Percentiles rank a stretch among this genome's conserved stretches.
phyloP scores from a whole-genome alignment of 2,113 vertebrate species.

The Bubo bubo region DNA sequence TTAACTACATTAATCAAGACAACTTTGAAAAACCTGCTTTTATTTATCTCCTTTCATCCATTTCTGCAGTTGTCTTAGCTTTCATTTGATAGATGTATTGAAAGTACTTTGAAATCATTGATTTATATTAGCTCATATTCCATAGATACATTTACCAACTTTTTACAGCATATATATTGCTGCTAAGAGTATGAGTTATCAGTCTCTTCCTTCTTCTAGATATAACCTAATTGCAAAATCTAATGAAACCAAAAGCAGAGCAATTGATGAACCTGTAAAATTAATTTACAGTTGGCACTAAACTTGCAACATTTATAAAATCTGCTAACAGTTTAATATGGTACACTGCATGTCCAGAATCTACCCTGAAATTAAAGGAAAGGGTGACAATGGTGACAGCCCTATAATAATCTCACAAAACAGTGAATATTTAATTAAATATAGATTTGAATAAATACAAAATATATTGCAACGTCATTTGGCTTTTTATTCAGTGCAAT shows the following conservation, averaged over 20 bases:
- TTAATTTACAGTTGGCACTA: background rate
- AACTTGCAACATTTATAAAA: background rate
- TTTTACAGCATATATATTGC: background rate
- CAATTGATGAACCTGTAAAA: background rate
- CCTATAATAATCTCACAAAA: background rate
- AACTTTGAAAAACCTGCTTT: background rate
- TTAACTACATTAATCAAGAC: background rate
- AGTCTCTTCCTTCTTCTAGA: background rate
- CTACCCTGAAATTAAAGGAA: background rate
- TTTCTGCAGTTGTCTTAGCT: background rate
- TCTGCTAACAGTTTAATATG: background rate
- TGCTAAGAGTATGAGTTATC: background rate
- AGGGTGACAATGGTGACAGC: background rate
- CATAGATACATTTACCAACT: background rate
- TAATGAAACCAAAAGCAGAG: background rate
- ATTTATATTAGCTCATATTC: background rate
- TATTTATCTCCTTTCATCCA: background rate
- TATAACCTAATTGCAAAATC: background rate
- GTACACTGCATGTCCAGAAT: background rate
- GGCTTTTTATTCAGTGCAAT: background rate
- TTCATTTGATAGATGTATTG: background rate
- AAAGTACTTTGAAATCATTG: background rate
- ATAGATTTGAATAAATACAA: background rate
- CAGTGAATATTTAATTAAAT: background rate
- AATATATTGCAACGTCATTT: background rate